Conservation (phyloP, 2,888 invertebrate species). For the Tenthredo notha region DNA sequence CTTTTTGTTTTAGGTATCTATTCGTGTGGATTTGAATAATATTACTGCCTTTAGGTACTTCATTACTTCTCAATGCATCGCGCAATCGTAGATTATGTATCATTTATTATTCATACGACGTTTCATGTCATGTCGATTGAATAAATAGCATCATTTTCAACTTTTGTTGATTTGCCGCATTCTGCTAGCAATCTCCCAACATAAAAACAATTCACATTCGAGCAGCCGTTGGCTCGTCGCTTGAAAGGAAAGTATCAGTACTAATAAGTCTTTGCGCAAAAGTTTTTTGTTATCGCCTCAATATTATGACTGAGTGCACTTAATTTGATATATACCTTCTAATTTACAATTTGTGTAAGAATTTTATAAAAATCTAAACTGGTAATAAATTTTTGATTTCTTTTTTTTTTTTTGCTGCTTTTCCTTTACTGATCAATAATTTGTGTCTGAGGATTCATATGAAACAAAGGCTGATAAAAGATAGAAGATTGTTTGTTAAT, state of each 20-base stretch:
- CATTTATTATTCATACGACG: slow-evolving; percentile 34
- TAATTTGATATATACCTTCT: neutral
- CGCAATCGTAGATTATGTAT: slow-evolving; percentile 39
- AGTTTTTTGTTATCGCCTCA: slow-evolving; percentile 40
- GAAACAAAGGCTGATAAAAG: neutral
- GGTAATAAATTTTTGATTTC: neutral
- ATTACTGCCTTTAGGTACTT: slow-evolving; percentile 14
- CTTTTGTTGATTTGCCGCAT: slow-evolving; percentile 71
- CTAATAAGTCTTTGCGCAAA: slow-evolving; percentile 70
- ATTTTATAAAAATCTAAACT: neutral
- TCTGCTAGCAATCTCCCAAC: slow-evolving; percentile 73
- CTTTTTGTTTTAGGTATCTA: slow-evolving; percentile 41
- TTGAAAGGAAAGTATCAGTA: slow-evolving; percentile 77
- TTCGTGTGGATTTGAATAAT: slow-evolving; percentile 41
- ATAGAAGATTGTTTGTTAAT: neutral
- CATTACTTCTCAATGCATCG: slow-evolving; percentile 42
- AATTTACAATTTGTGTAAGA: neutral
- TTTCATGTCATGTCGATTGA: slow-evolving; percentile 15
- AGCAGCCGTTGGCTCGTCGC: slow-evolving; percentile 76
- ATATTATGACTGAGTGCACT: slow-evolving; percentile 39
- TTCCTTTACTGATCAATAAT: neutral
- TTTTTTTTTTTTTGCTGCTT: neutral
- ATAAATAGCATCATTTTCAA: slow-evolving; percentile 63
- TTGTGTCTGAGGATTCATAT: no score
- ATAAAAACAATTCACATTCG: slow-evolving; percentile 76